Base-by-base conservation (phyloP, 2,113 vertebrate genomes). In the Prolemur simus region DNA sequence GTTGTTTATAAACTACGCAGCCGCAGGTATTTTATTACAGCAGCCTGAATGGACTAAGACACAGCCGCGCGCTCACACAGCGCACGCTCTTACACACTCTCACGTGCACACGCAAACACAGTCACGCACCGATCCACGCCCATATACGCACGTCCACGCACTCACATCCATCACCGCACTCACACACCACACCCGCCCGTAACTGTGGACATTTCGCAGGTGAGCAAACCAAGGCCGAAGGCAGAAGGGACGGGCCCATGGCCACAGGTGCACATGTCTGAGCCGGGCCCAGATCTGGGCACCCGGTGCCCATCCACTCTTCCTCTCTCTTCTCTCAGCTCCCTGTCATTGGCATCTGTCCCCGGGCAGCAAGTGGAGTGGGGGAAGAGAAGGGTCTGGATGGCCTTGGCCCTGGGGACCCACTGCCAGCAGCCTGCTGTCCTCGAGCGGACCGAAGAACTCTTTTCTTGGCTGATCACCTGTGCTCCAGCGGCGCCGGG, bases 401-500 rank as follows among this genome's bases (percentile, higher is more conserved):
- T 15, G 45, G 17, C 27, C 11, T 7, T 27, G 20, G n/a, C 29
- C 49, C 23, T 56, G 54, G 10, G 25, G 18, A 54, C 15, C 21
- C 0, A 6, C 23, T 10, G 49, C 84, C 84, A 23, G 17, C 64
- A 71, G 3, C 64, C 25, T 29, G 25, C 34, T 42, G 25, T n/a
- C 32, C 27, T 23, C 1, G 2, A 8, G 27, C 18, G 1, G 52
- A 42, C 18, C 25, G 27, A 34, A 20, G 34, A 27, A 32, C 10
- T 2, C 32, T 73, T 39, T 21, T 32, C 39, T 9, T 56, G 5
- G 25, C 23, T 45, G n/a, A 64, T 32, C 1, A 0, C 23, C 45
- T 20, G 4, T 0, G 0, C 77, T 34, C 29, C 1, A 6, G 21
- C 1, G 0, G 37, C 45, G 4, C 25, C 15, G 9, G 60, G 84